Conservation (phyloP, 2,888 invertebrate genomes). For the Agrenia bidenticulata region DNA sequence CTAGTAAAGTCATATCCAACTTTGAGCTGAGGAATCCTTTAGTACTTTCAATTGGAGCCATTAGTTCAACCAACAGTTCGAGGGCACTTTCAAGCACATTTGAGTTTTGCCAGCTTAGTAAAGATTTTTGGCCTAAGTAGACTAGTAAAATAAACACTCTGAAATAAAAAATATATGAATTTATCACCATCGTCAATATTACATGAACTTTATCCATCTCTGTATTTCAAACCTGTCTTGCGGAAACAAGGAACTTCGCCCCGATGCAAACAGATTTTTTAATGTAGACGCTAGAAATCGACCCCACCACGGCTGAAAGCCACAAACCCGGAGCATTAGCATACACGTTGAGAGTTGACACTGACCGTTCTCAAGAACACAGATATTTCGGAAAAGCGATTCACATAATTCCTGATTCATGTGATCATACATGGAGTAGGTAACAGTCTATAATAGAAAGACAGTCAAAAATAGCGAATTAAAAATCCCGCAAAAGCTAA, state of each 20-base stretch:
- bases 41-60: slow-evolving; percentile 51
- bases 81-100: slow-evolving; percentile 56
- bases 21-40: slow-evolving; percentile 58
- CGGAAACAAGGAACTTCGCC: slow-evolving; percentile 76
- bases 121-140: slow-evolving; percentile 80
- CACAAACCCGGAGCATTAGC: slow-evolving; percentile 74
- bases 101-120: slow-evolving; percentile 63
- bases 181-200: slow-evolving; percentile 5
- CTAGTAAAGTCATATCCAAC: slow-evolving; percentile 68
- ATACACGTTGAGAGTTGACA: slow-evolving; percentile 77
- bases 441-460: slow-evolving; percentile 32
- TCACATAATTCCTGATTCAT: slow-evolving; percentile 61
- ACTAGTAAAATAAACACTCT: slow-evolving; percentile 83
- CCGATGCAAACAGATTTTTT: slow-evolving; percentile 73
- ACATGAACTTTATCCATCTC: background rate
- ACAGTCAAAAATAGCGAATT: no score
- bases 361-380: slow-evolving; percentile 75
- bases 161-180: slow-evolving; percentile 44
- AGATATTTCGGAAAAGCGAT: slow-evolving; percentile 69
- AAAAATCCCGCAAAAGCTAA: no score
- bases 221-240: slow-evolving; percentile 70
- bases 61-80: slow-evolving; percentile 53
- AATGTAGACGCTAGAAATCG: slow-evolving; percentile 81
- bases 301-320: slow-evolving; percentile 83
- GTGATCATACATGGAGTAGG: slow-evolving; percentile 56